Base-by-base conservation (phyloP, 2,113 vertebrate genomes). In the Sebastes schlegelii region DNA sequence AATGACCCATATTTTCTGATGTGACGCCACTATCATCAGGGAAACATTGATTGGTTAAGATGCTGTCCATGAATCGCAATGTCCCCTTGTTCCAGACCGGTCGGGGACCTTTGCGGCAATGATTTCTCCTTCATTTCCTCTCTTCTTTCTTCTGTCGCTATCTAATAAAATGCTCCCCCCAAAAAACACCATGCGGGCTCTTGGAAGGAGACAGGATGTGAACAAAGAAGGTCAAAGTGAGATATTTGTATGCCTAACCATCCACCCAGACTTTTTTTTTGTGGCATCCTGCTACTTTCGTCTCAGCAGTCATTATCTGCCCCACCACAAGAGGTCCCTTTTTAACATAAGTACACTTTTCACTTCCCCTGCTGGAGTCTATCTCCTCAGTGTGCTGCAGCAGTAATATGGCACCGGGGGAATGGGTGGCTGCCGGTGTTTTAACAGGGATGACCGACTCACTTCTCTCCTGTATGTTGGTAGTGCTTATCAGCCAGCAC, bases 401-500 rank as follows among this genome's bases (percentile, higher is more conserved):
- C 63, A 69, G 69, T 88, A 88, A 78, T 79, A 45, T 67, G 54
- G 48, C 62, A 46, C 46, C 52, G 5, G 67, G 82, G 80, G 79
- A 77, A 76, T 45, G 71, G 68, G 26, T 65, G 72, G 19, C 61
- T 87, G 83, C 45, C 0, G 61, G 63, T 64, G 68, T 72, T 91
- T 80, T 62, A 88, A 91, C 83, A 80, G 55, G 80, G 80, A 72
- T 87, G 86, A 86, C 89, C 86, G 85, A 17, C 81, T 90, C 82
- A 69, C 80, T 81, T 73, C 81, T 83, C 52, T 72, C 51, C 82
- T 72, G 65, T 65, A 75, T 62, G 77, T 76, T 90, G 73, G 82
- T 42, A 60, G 72, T 69, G 82, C 82, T 90, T 93, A 90, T 92
- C 88, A 91, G 86, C 79, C 75, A 58, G 74, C 80, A 65, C 80